These are phyloP conservation scores for Magallana nippona DNA, from an alignment of 2,888 invertebrate species.

Conservation along the genomic window DNA sequence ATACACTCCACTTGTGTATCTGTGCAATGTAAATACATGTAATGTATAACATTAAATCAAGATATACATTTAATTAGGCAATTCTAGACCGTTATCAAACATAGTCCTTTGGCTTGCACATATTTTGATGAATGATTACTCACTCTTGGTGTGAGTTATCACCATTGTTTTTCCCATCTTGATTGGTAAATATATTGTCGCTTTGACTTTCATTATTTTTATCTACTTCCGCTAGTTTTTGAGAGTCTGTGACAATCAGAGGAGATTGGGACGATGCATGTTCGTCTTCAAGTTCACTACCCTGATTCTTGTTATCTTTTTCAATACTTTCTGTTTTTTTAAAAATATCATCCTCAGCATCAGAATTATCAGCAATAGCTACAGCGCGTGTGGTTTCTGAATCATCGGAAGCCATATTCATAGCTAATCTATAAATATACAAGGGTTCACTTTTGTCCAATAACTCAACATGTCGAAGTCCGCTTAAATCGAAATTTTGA, in stretches of 20 bases:
- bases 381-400: not conserved
- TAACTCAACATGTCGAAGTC: conserved; percentile 62
- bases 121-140: too few relatives aligned
- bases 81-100: too few relatives aligned
- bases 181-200: too few relatives aligned
- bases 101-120: too few relatives aligned
- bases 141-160: too few relatives aligned
- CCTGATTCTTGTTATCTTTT: not conserved
- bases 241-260: not conserved
- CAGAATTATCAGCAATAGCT: not conserved
- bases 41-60: too few relatives aligned
- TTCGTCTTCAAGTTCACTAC: not conserved
- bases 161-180: too few relatives aligned
- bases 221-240: not conserved
- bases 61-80: too few relatives aligned
- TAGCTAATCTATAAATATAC: conserved; percentile 59
- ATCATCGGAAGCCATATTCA: conserved; percentile 17
- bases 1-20: too few relatives aligned
- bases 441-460: conserved; percentile 67
- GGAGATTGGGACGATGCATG: not conserved
- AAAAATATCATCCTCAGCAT: conserved; percentile 21
- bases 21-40: too few relatives aligned
- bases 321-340: not conserved
- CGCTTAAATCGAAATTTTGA: conserved; percentile 62
- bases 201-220: not conserved